Percentiles rank a stretch among this genome's conserved stretches.
These are phyloP conservation scores for Ormyrus pomaceus DNA, from an alignment of 2,888 invertebrate species.

Conservation along the genomic window DNA sequence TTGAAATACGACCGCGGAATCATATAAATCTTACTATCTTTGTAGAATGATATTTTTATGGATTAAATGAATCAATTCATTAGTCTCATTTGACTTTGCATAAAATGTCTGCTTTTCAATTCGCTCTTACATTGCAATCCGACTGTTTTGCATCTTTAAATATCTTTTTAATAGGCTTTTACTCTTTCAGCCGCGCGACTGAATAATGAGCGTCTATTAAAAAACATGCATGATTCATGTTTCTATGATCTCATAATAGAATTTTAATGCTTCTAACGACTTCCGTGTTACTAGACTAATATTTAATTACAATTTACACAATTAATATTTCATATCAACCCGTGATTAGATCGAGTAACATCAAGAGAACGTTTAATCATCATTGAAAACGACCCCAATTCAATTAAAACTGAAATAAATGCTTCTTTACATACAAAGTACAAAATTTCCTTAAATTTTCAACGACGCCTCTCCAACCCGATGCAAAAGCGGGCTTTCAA, in stretches of 20 bases:
- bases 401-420: not conserved
- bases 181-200: no score
- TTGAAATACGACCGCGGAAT: no score
- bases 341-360: not conserved
- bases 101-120: not conserved
- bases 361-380: not conserved
- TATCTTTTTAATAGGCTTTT: no score
- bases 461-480: no score
- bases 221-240: no score
- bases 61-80: not conserved
- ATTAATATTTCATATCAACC: not conserved
- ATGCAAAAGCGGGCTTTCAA: no score
- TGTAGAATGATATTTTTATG: not conserved
- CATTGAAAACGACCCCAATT: not conserved
- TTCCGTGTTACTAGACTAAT: not conserved
- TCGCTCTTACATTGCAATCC: no score
- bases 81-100: not conserved
- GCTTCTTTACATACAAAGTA: no score
- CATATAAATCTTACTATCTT: not conserved
- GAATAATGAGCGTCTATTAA: no score
- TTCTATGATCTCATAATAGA: not conserved
- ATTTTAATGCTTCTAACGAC: not conserved
- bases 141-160: no score
- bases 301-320: no score
- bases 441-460: no score